Conservation (phyloP, 2,888 invertebrate genomes). For the Cephus rjabovi region DNA sequence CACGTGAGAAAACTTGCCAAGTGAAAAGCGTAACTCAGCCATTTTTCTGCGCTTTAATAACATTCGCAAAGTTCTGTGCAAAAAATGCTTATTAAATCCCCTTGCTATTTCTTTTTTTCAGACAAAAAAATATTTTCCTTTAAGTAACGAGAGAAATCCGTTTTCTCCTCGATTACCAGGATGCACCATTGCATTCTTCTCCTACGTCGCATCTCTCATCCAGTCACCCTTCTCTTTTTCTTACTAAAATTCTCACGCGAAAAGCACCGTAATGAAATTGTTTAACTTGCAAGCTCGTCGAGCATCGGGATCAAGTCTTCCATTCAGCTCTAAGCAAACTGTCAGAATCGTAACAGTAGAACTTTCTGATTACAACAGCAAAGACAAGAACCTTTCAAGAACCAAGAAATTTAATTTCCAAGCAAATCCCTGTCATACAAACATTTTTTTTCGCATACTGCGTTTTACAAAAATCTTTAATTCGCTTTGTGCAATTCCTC, state of each 20-base stretch:
- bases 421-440: not conserved
- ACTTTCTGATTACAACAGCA: not conserved
- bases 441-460: not conserved
- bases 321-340: not conserved
- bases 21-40: not conserved
- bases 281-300: not conserved
- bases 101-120: not conserved
- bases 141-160: not conserved
- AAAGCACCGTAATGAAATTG: not conserved
- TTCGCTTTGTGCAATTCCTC: not conserved
- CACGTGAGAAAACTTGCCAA: constrained; percentile 38
- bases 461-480: not conserved
- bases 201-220: not conserved
- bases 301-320: not conserved
- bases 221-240: not conserved
- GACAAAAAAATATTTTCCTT: not conserved
- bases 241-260: not conserved
- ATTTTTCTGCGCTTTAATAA: not conserved
- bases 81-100: not conserved
- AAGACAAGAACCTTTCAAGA: not conserved
- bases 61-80: not conserved
- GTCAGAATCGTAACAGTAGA: not conserved
- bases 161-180: not conserved
- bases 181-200: not conserved
- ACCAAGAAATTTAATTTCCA: not conserved